A percentile compares a stretch with the other conserved stretches of the same genome.
phyloP scores from a whole-genome alignment of 2,797 vertebrate genomes.

The Cyclopterus lumpus region DNA sequence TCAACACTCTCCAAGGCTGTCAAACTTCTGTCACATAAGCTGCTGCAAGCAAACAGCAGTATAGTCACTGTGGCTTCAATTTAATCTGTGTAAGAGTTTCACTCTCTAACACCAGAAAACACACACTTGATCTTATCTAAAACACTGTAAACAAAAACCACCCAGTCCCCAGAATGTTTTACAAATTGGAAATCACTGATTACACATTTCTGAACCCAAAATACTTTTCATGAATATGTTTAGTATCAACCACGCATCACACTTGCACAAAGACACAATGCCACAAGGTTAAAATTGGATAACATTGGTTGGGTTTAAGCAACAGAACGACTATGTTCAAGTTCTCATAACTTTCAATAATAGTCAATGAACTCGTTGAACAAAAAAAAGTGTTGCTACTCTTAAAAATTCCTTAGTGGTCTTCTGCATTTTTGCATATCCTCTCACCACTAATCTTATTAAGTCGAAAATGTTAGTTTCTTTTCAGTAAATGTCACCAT shows the following conservation, averaged over 20 bases:
- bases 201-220: too few relatives aligned
- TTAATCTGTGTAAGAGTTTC: not conserved
- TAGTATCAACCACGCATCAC: not conserved
- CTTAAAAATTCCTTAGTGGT: not conserved
- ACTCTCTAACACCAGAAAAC: not conserved
- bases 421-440: not conserved
- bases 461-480: not conserved
- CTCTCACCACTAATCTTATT: too few relatives aligned
- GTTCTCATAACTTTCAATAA: not conserved
- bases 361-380: not conserved
- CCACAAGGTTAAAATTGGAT: not conserved
- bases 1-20: not conserved
- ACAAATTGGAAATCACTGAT: too few relatives aligned
- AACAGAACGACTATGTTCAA: not conserved
- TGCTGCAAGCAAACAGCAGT: conserved; percentile 1
- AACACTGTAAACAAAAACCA: too few relatives aligned
- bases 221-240: too few relatives aligned
- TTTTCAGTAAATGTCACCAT: not conserved
- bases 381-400: not conserved
- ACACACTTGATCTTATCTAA: not conserved
- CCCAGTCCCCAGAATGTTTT: too few relatives aligned
- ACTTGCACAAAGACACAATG: not conserved
- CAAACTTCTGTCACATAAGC: conserved; percentile 7
- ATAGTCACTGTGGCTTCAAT: not conserved
- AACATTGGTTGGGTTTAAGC: not conserved